Conservation (phyloP, 1,140 invertebrate genomes). For the Archegozetes longisetosus region DNA sequence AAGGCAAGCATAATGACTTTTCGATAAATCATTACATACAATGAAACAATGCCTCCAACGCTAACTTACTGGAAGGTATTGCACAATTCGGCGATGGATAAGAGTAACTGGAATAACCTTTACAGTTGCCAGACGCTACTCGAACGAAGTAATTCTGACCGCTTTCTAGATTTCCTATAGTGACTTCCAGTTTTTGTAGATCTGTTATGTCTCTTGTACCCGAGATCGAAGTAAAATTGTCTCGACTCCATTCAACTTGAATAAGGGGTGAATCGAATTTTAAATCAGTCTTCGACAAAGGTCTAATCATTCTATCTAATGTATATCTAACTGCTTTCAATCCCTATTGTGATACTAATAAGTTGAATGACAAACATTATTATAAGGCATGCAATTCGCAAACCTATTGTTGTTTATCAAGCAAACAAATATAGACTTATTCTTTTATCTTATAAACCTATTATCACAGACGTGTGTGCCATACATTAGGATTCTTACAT, state of each 20-base stretch:
- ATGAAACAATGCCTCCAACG: slow-evolving; percentile 5
- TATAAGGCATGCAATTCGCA: no score
- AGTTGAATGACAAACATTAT: no score
- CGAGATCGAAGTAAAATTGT: slow-evolving; percentile 56
- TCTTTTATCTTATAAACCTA: no score
- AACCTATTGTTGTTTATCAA: no score
- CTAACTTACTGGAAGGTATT: slow-evolving; percentile 69
- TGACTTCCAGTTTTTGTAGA: slow-evolving; percentile 36
- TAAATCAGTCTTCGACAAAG: not conserved
- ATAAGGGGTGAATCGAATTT: slow-evolving; percentile 10
- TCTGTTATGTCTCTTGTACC: slow-evolving; percentile 54
- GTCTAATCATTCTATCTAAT: no score
- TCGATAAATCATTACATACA: slow-evolving; percentile 2
- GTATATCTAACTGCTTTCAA: no score
- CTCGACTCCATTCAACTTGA: slow-evolving; percentile 50
- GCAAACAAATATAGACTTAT: no score
- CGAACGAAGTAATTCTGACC: slow-evolving; percentile 72
- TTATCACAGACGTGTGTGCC: no score
- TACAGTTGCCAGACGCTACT: slow-evolving; percentile 62
- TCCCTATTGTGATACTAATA: no score
- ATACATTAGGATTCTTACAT: no score
- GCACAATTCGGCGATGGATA: slow-evolving; percentile 26
- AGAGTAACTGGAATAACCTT: slow-evolving; percentile 43
- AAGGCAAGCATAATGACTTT: not conserved
- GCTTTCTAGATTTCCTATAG: slow-evolving; percentile 45